Evolutionary conservation across 2,113 vertebrate species (phyloP), one percentile per base, ranked within the genome.

Genomic region (Pachyramphus minor): DNA sequence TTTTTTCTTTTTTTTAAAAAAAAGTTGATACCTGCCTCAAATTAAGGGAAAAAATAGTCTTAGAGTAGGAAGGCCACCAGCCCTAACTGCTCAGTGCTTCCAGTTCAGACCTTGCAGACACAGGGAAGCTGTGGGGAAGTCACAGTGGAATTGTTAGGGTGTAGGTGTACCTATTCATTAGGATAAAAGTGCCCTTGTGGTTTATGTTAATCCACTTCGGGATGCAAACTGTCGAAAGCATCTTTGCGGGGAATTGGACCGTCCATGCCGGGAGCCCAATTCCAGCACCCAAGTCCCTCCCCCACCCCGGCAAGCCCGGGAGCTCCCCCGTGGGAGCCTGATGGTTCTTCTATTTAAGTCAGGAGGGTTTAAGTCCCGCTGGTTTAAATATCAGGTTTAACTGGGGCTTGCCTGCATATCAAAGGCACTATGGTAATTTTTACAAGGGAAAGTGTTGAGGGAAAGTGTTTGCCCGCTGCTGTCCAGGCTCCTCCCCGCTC

Each of bases 371-470:
- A 60, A 79, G 78, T 37, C 63, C 72, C 2, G 5, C 79, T 68
- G 47, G 20, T 95, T 96, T 95, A 94, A 96, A 95, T 92, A 95
- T 64, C 94, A 91, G 91, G 91, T 95, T 94, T 91, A 75, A 92
- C 91, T 53, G 71, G 89, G 87, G 53, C 77, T 84, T 8, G 71
- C 81, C 80, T 87, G 87, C 80, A 87, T 92, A 92, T 96, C 95
- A 94, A 95, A 95, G 89, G 84, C 81, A 31, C 27, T 41, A 64
- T 79, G 93, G 73, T 96, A 87, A 94, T 91, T 95, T 95, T 94
- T 87, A 82, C 2, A 8, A 95, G 91, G 84, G 81, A 92, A 95
- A 91, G 69, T 22, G 63, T 62, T 76, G 16, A 92, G 86, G 84
- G 87, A 87, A 95, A 89, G 89, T 80, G 75, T 90, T 95, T 42